Conservation (phyloP, 1,140 invertebrate genomes). For the Zelostemma sp. region DNA sequence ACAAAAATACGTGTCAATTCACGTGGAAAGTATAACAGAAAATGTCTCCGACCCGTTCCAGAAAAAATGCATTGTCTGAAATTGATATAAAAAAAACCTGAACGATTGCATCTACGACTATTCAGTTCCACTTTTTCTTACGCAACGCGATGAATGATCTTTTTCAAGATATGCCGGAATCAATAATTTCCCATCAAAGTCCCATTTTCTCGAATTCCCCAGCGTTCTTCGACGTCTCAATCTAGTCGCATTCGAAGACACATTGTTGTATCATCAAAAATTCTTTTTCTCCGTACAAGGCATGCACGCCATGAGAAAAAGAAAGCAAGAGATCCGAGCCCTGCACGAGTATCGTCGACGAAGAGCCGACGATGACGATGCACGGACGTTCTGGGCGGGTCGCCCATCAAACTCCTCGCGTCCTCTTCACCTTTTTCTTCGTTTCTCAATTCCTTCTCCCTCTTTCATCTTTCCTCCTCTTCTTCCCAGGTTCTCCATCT, state of each 20-base stretch:
- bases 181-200: too few species aligned
- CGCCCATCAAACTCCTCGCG: slow-evolving; percentile 59
- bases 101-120: too few species aligned
- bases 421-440: slow-evolving; percentile 43
- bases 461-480: slow-evolving; percentile 4
- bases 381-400: slow-evolving; percentile 67
- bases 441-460: slow-evolving; percentile 31
- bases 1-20: too few species aligned
- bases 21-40: too few species aligned
- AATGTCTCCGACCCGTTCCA: too few species aligned
- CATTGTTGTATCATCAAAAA: slow-evolving; percentile 22
- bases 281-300: slow-evolving; percentile 9
- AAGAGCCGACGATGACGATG: slow-evolving; percentile 62
- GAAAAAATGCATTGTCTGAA: too few species aligned
- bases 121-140: not conserved
- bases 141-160: not conserved
- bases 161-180: too few species aligned
- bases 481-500: not conserved
- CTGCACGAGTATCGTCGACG: slow-evolving; percentile 11
- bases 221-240: slow-evolving; percentile 20
- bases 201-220: slow-evolving; percentile 9
- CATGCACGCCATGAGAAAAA: not conserved
- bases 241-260: slow-evolving; percentile 6
- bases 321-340: not conserved
- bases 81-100: too few species aligned